A percentile compares a stretch with the other conserved stretches of the same genome.
These are phyloP conservation scores for Anguilla rostrata DNA, from an alignment of 2,113 vertebrate genomes.

Conservation along the genomic window DNA sequence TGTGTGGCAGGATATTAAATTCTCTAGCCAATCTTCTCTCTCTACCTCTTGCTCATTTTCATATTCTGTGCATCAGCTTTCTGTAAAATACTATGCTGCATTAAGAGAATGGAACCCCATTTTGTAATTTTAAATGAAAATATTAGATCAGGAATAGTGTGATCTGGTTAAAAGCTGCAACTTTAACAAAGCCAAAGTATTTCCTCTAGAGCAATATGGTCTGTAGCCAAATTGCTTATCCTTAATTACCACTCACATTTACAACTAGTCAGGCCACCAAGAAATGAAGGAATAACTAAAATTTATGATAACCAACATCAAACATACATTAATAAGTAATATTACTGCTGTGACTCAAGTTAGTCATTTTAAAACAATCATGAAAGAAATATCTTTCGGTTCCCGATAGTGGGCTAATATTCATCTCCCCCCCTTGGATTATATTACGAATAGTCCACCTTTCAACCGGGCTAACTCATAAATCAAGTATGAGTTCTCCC, in stretches of 20 bases:
- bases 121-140: neutral
- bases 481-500: constrained; percentile 5
- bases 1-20: neutral
- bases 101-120: neutral
- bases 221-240: neutral
- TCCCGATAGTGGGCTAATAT: neutral
- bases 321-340: neutral
- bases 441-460: neutral
- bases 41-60: neutral
- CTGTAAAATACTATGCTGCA: neutral
- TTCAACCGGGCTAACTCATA: neutral
- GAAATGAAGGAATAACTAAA: neutral
- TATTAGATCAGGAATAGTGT: neutral
- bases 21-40: neutral
- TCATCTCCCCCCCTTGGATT: neutral
- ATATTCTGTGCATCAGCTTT: neutral
- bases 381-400: neutral
- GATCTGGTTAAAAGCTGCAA: neutral
- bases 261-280: neutral
- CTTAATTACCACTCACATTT: neutral
- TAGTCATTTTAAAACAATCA: neutral
- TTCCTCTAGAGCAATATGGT: neutral
- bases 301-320: too few species aligned
- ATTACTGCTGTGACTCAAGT: neutral
- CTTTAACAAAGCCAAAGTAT: neutral